These are phyloP conservation scores for Diuraphis noxia DNA, from an alignment of 1,140 invertebrate species.

Conservation along the genomic window DNA sequence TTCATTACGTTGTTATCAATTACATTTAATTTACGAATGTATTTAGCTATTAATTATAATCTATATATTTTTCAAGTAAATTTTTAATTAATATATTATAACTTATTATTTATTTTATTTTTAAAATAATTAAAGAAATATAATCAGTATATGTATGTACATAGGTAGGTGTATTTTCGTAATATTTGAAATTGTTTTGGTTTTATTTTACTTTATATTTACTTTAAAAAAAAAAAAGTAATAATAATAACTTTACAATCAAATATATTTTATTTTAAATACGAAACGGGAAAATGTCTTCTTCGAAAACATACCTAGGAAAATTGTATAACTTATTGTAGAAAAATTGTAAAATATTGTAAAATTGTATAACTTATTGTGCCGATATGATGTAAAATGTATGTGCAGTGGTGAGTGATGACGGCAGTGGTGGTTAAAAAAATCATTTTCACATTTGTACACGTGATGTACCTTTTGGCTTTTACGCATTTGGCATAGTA, in stretches of 20 bases:
- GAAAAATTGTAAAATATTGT: too few relatives aligned
- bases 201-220: not conserved
- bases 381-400: not conserved
- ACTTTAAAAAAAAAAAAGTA: not conserved
- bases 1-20: too few relatives aligned
- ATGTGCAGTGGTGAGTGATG: not conserved
- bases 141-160: too few relatives aligned
- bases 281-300: not conserved
- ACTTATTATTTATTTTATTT: too few relatives aligned
- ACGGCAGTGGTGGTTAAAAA: not conserved
- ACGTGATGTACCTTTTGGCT: not conserved
- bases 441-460: not conserved
- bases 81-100: too few relatives aligned
- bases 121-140: too few relatives aligned
- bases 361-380: not conserved
- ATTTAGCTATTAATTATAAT: too few relatives aligned
- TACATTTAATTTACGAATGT: too few relatives aligned
- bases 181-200: not conserved
- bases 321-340: not conserved
- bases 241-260: not conserved
- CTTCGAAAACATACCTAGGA: not conserved
- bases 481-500: not conserved
- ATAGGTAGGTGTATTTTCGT: not conserved
- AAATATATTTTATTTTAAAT: not conserved
- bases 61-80: too few relatives aligned